Percentiles rank a stretch among this genome's conserved stretches.
phyloP scores from a whole-genome alignment of 1,140 invertebrate genomes.

The Drosophila orena region DNA sequence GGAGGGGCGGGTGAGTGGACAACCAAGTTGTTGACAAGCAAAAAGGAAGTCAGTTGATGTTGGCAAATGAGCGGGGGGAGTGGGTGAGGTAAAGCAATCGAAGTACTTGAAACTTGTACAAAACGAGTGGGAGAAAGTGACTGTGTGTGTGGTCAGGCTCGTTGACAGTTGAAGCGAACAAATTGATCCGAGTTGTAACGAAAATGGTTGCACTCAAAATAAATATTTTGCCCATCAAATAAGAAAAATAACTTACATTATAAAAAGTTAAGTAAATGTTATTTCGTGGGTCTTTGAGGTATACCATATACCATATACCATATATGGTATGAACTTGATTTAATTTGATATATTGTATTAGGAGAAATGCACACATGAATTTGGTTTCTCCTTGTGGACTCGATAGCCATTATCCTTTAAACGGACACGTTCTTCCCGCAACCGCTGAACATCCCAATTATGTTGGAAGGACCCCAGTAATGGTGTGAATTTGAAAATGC shows the following conservation, averaged over 20 bases:
- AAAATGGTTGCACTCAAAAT: conserved; percentile 12
- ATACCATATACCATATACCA: too few species aligned
- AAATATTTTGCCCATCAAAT: too few species aligned
- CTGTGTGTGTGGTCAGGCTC: conserved; percentile 37
- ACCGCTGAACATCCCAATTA: conserved; percentile 33
- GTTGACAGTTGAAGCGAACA: conserved; percentile 52
- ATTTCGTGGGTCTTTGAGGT: neutral
- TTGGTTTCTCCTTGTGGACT: neutral
- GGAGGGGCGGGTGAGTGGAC: neutral
- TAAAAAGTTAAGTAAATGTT: neutral
- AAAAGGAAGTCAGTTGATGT: conserved; percentile 51
- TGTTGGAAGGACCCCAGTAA: neutral
- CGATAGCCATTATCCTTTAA: conserved; percentile 9
- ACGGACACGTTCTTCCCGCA: neutral
- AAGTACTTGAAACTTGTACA: conserved; percentile 44
- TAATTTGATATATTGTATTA: neutral
- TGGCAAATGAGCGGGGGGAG: conserved; percentile 39
- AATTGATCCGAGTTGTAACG: conserved; percentile 28
- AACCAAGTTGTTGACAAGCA: conserved; percentile 44
- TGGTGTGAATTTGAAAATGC: conserved; percentile 59
- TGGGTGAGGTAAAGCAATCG: conserved; percentile 26
- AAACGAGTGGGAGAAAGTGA: conserved; percentile 17
- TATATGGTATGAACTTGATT: too few species aligned
- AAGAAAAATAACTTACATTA: neutral
- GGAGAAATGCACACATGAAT: neutral